These are phyloP conservation scores for Leptarthrus brevirostris DNA, from an alignment of 2,888 invertebrate species.

Conservation along the genomic window DNA sequence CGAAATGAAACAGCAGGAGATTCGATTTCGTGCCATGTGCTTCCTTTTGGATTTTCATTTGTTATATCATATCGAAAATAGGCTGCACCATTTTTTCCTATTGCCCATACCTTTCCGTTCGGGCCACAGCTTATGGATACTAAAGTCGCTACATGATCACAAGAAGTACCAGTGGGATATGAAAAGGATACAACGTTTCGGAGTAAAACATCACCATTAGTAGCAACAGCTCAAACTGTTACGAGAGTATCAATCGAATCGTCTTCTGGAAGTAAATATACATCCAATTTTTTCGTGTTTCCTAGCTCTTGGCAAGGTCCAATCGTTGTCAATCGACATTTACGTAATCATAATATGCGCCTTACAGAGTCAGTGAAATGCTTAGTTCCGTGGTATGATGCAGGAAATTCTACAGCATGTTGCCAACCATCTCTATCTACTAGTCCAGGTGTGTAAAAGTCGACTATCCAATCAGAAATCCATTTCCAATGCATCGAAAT, in stretches of 20 bases:
- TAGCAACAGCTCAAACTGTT: conserved; percentile 86
- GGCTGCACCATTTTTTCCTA: conserved; percentile 85
- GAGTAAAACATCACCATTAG: conserved; percentile 87
- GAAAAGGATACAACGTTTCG: conserved; percentile 80
- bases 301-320: conserved; percentile 92
- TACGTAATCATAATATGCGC: conserved; percentile 84
- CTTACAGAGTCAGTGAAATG: conserved; percentile 90
- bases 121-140: conserved; percentile 78
- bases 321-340: conserved; percentile 82
- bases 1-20: conserved; percentile 76
- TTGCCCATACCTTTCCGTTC: conserved; percentile 81
- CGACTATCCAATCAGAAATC: conserved; percentile 92
- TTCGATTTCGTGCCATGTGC: conserved; percentile 85
- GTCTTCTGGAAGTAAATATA: conserved; percentile 75
- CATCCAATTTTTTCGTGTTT: conserved; percentile 85
- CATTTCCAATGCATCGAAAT: conserved; percentile 91
- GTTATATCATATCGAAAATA: conserved; percentile 84
- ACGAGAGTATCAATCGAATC: conserved; percentile 67
- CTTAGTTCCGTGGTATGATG: conserved; percentile 86
- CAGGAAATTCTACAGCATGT: conserved; percentile 92
- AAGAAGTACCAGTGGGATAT: conserved; percentile 76
- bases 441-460: conserved; percentile 89
- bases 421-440: conserved; percentile 95
- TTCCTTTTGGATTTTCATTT: conserved; percentile 74
- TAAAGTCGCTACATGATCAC: conserved; percentile 72